Evolutionary conservation across 1,140 invertebrate species (phyloP), one percentile per base, ranked within the genome.

Genomic region (Cataglyphis hispanica): DNA sequence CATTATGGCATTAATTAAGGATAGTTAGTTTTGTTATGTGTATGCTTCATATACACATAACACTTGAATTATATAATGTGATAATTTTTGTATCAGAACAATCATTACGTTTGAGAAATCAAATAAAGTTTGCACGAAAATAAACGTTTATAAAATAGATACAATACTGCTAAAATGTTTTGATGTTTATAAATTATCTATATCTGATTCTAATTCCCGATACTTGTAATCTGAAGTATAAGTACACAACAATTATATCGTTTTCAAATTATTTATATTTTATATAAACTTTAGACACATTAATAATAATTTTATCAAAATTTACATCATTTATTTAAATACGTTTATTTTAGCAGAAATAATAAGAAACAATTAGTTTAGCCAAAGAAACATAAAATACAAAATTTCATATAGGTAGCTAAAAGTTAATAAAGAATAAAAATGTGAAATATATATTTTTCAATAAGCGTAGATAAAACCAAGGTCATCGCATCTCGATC

Each of bases 401-500:
- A 40, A 56, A 27, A 8, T 19, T 27, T 63, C 8, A 61, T 34
- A 6, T 50, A 50, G 4, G 2, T 6, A 7, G 5, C 37, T n/a
- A 67, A 13, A 22, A 31, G 31, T n/a, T n/a, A n/a, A 22, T 56
- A 56, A 60, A 72, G 7, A 67, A 43, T 43, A 40, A 27, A 10
- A 27, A 34, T 53, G 11, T 61, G 11, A 72, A 13, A 83, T 83
- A 72, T 56, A 10, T 43, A 46, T 64, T 84, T 11, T 37, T 46
- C 70, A 13, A 53, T 72, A 40, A 74, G 19, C 34, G 40, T 19
- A 37, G 40, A 63, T 83, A 46, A 22, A 78, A 50, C 11, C 60
- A 84, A 84, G 83, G 83, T 84, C 60, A 50, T 63, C 13, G 7
- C 43, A 78, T 84, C 83, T 77, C 61, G 16, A 46, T 69, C 74